Conservation (phyloP, 2,888 invertebrate genomes). For the Harpagoxenus sublaevis region DNA sequence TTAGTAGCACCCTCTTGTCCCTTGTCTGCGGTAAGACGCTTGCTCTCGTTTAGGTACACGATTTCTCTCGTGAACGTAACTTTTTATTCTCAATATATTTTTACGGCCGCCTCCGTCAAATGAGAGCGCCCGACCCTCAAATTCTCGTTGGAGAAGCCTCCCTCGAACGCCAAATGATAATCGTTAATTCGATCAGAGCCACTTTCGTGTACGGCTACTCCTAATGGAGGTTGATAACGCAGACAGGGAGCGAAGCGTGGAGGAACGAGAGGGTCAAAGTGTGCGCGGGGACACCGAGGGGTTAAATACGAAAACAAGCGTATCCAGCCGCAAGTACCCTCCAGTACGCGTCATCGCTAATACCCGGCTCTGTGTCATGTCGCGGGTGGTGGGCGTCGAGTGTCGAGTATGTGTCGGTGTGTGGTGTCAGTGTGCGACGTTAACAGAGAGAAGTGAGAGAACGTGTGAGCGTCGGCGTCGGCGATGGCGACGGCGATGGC, state of each 20-base stretch:
- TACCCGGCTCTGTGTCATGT: slow-evolving; percentile 79
- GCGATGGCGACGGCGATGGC: not conserved
- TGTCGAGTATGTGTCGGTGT: slow-evolving; percentile 55
- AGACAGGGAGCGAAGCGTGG: slow-evolving; percentile 37
- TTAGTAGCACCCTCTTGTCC: slow-evolving; percentile 55
- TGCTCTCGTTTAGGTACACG: slow-evolving; percentile 67
- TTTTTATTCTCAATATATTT: slow-evolving; percentile 55
- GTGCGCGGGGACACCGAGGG: slow-evolving; percentile 60
- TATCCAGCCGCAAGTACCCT: slow-evolving; percentile 79
- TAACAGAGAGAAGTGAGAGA: slow-evolving; percentile 68
- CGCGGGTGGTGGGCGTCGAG: slow-evolving; percentile 61
- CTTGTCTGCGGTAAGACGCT: slow-evolving; percentile 38
- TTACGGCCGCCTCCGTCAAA: slow-evolving; percentile 18
- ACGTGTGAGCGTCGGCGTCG: slow-evolving; percentile 57
- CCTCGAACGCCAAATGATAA: slow-evolving; percentile 67
- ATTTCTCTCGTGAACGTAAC: slow-evolving; percentile 62
- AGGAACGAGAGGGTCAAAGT: slow-evolving; percentile 46
- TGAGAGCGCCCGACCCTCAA: not conserved
- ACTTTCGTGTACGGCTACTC: slow-evolving; percentile 32
- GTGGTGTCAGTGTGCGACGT: slow-evolving; percentile 69
- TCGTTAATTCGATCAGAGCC: slow-evolving; percentile 78
- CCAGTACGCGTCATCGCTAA: slow-evolving; percentile 79
- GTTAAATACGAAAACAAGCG: slow-evolving; percentile 81
- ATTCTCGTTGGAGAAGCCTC: slow-evolving; percentile 1
- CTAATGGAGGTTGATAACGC: slow-evolving; percentile 36